phyloP scores from a whole-genome alignment of 2,113 vertebrate species.

The Podocnemis expansa region DNA sequence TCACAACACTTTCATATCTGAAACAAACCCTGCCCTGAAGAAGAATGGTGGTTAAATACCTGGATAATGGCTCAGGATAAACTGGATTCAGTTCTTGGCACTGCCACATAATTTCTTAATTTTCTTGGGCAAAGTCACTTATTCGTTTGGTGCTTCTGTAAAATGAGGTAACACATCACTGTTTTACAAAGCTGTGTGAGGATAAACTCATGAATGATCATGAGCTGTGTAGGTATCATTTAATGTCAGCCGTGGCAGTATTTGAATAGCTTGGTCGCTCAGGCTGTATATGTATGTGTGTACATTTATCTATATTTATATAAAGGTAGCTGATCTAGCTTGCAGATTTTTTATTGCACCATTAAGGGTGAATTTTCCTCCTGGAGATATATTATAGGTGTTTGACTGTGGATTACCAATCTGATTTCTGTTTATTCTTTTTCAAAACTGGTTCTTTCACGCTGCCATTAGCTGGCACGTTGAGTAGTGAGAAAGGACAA shows the following conservation, averaged over 20 bases:
- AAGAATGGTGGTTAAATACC: neutral
- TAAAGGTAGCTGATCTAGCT: neutral
- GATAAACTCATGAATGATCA: neutral
- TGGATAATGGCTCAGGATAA: neutral
- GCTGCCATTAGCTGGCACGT: neutral
- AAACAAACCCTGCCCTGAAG: neutral
- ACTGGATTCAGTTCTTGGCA: neutral
- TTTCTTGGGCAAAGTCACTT: neutral
- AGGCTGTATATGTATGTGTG: neutral
- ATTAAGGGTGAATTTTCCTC: neutral
- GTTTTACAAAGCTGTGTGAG: neutral
- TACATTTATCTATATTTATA: no score
- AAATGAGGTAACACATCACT: constrained; percentile 15
- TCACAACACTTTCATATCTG: neutral
- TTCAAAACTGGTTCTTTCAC: neutral
- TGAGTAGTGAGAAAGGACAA: neutral
- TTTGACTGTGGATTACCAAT: neutral
- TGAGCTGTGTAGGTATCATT: neutral
- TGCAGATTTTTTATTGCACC: fast-evolving
- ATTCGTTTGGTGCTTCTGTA: neutral
- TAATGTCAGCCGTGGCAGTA: neutral
- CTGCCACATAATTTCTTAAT: neutral
- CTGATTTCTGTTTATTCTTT: neutral
- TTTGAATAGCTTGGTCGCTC: constrained; percentile 18
- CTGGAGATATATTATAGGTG: neutral